phyloP scores from a whole-genome alignment of 2,888 invertebrate species.

The Drosophila vallismaia region DNA sequence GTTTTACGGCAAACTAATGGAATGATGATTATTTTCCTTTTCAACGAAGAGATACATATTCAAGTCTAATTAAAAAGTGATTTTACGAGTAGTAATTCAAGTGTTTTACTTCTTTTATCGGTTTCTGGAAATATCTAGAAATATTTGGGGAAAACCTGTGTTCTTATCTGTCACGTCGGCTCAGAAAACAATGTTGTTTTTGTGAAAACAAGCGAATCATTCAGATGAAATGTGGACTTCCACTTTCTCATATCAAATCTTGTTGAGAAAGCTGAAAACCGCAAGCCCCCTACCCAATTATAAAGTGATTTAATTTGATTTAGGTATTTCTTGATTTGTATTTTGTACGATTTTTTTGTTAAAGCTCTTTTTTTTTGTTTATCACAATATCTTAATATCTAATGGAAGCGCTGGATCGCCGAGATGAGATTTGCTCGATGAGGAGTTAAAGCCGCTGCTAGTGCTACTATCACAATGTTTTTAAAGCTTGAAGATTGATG shows the following conservation, averaged over 20 bases:
- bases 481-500: slow-evolving; percentile 61
- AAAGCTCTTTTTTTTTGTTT: slow-evolving; percentile 53
- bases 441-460: slow-evolving; percentile 54
- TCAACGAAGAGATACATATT: no score
- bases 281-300: slow-evolving; percentile 15
- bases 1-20: no score
- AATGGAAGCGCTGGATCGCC: slow-evolving; percentile 72
- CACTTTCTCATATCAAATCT: not conserved
- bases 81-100: slow-evolving; percentile 12
- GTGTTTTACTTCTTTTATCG: slow-evolving; percentile 18
- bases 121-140: slow-evolving; percentile 14
- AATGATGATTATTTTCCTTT: no score
- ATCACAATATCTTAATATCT: slow-evolving; percentile 77
- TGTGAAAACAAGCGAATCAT: slow-evolving; percentile 14
- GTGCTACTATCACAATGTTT: slow-evolving; percentile 67
- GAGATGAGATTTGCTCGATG: slow-evolving; percentile 52
- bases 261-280: slow-evolving; percentile 15
- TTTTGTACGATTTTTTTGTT: slow-evolving; percentile 57
- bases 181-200: slow-evolving; percentile 13
- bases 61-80: not conserved
- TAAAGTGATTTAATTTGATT: slow-evolving; percentile 42
- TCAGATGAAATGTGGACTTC: slow-evolving; percentile 3
- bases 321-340: slow-evolving; percentile 51
- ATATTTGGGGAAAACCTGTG: slow-evolving; percentile 2
- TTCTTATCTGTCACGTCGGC: slow-evolving; percentile 38